phyloP scores from a whole-genome alignment of 2,113 vertebrate species.

The Corvus moneduloides region DNA sequence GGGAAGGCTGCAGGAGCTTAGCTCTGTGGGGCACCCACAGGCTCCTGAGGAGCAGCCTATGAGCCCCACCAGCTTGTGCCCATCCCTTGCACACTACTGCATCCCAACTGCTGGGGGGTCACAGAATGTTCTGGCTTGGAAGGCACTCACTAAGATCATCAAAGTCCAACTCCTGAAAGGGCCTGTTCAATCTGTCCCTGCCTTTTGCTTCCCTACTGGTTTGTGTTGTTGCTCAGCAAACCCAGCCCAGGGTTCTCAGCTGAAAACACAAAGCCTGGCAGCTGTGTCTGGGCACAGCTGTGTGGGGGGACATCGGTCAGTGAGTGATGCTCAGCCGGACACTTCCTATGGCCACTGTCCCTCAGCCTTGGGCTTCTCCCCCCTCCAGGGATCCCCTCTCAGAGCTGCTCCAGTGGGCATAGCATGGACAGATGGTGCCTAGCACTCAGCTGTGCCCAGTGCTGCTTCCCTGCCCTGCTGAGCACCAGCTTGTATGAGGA shows the following conservation, averaged over 20 bases:
- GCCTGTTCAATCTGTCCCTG: fast-evolving
- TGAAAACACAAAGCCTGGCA: neutral
- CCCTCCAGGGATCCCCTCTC: neutral
- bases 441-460: neutral
- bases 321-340: neutral
- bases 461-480: neutral
- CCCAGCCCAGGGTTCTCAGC: neutral
- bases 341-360: neutral
- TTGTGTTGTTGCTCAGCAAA: neutral
- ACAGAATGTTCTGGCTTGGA: neutral
- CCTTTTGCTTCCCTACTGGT: neutral
- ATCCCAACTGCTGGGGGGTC: neutral
- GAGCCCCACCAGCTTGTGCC: neutral
- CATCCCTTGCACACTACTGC: fast-evolving
- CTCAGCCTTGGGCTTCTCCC: neutral
- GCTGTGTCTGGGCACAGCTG: fast-evolving
- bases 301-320: neutral
- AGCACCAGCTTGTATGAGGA: neutral
- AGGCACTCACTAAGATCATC: neutral
- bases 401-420: neutral
- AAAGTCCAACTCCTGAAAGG: neutral
- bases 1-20: neutral
- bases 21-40: neutral
- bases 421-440: neutral
- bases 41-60: neutral